These are phyloP conservation scores for Ctenomys sociabilis DNA, from an alignment of 2,113 vertebrate genomes.

Conservation along the genomic window DNA sequence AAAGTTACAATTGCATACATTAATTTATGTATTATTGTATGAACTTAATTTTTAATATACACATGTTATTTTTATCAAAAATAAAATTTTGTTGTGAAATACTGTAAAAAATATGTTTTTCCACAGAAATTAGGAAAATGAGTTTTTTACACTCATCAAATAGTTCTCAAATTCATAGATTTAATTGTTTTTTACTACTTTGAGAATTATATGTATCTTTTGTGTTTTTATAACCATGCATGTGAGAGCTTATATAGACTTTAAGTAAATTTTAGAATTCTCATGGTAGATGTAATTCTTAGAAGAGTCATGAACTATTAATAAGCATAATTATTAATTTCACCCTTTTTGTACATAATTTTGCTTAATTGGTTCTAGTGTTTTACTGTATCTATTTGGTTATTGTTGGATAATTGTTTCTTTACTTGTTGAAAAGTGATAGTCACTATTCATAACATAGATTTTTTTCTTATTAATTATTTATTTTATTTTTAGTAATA, in stretches of 20 bases:
- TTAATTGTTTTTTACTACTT: background rate
- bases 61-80: background rate
- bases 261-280: background rate
- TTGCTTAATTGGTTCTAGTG: background rate
- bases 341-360: conserved; percentile 32
- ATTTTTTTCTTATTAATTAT: background rate
- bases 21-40: background rate
- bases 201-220: background rate
- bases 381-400: background rate
- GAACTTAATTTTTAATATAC: background rate
- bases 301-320: conserved; percentile 17
- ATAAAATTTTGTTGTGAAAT: background rate
- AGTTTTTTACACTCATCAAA: background rate
- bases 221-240: background rate
- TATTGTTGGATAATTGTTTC: background rate
- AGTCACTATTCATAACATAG: background rate
- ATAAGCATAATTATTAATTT: background rate
- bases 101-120: conserved; percentile 8
- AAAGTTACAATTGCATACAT: background rate
- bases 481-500: background rate
- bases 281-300: background rate
- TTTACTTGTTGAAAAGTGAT: background rate
- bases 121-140: background rate
- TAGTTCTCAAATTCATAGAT: background rate
- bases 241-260: background rate